Base-by-base conservation (phyloP, 2,888 invertebrate species). In the Synergus laeviventris region DNA sequence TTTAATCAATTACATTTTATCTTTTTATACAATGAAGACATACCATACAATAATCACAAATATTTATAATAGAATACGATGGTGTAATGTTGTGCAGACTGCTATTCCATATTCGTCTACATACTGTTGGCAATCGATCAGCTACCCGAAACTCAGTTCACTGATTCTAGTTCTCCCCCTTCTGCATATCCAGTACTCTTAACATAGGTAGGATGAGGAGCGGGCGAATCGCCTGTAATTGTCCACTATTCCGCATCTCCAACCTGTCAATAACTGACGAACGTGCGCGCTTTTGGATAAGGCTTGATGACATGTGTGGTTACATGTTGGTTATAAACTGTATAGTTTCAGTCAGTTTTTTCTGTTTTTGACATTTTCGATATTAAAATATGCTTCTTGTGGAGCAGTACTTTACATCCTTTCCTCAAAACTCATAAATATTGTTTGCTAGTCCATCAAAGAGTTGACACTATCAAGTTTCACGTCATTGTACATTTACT, bases 111-210 rank as follows among this genome's bases (percentile, higher is more conserved):
- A 5, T 42, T 39, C 12, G 16, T 45, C 42, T 21, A 45, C 42
- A 16, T 21, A 18, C 45, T 70, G 66, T 70, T 45, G 31, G 31
- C 66, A 45, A 70, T 70, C 66, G 66, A 70, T 70, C n/a, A 70
- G 66, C n/a, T 31, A 70, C 24, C 31, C 49, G n/a, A 70, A 49
- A 70, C 66, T 70, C 66, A 70, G 66, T 70, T 70, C 16, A 70
- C n/a, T 45, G 45, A 24, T 70, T 70, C 31, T 42, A 42, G 24
- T 42, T 21, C 16, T 49, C 45, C 45, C n/a, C 66, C 64, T 21
- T 49, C 9, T 49, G 49, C n/a, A 70, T 45, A 70, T 70, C 45
- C 49, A 62, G 31, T 70, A 24, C 24, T 70, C 24, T n/a, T n/a
- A 49, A 31, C 42, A 70, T 24, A 70, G 16, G 24, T 24, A 24